Conservation (phyloP, 2,797 vertebrate species). For the Adelosebastes latens region DNA sequence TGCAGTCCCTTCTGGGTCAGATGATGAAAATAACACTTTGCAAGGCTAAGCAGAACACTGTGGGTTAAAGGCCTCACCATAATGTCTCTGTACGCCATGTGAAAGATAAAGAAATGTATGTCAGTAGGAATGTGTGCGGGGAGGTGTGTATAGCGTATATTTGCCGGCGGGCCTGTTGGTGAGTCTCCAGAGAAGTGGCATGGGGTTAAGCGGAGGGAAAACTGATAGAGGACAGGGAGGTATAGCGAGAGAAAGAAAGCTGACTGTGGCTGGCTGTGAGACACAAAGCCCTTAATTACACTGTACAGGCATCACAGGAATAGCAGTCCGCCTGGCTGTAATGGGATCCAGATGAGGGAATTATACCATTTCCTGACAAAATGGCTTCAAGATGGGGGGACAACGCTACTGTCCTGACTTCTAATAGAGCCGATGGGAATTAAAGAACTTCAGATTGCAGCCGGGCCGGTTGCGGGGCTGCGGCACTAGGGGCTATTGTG, state of each 20-base stretch:
- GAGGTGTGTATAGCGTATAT: not conserved
- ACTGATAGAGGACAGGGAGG: constrained; percentile 17
- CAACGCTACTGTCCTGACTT: constrained; percentile 73
- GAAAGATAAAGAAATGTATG: not conserved
- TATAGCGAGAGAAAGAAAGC: constrained; percentile 37
- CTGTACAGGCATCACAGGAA: constrained; percentile 73
- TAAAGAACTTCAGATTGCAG: constrained; percentile 40
- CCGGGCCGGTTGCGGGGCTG: not conserved
- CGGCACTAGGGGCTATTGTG: constrained; percentile 7
- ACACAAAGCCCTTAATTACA: constrained; percentile 83
- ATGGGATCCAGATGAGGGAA: constrained; percentile 86
- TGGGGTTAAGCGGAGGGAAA: constrained; percentile 30
- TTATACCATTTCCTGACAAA: constrained; percentile 82
- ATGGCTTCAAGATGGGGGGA: constrained; percentile 81
- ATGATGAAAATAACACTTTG: not conserved
- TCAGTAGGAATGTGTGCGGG: not conserved
- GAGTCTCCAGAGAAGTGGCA: constrained; percentile 14
- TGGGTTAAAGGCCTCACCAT: not conserved
- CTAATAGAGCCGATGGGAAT: constrained; percentile 66
- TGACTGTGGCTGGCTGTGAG: constrained; percentile 61
- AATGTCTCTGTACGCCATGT: not conserved
- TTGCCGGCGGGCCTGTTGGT: constrained; percentile 11
- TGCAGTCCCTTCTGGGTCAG: constrained; percentile 3
- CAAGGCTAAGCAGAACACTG: not conserved
- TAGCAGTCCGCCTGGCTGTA: constrained; percentile 71